Base-by-base conservation (phyloP, 2,888 invertebrate genomes). In the Furcula furcula region DNA sequence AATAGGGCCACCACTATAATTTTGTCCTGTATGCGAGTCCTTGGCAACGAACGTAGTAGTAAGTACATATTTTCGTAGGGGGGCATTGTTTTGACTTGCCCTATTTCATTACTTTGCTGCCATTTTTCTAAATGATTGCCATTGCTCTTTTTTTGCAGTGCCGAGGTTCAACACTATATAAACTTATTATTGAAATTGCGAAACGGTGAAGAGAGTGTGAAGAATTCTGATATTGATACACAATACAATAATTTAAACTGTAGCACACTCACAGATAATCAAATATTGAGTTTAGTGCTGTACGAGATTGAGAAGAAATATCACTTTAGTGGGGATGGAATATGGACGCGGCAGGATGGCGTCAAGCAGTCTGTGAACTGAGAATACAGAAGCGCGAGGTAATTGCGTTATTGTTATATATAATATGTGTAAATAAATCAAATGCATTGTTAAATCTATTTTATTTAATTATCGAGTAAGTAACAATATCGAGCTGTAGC, bases 251-350 rank as follows among this genome's bases (percentile, higher is more conserved):
- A 55, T 44, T 7, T 79, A 9, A 67, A 75, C 4, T 66, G 56
- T 22, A 13, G 47, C 0, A 37, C 55, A 0, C 55, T 91, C 1
- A 81, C 76, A 0, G 90, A 90, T 28, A 64, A 71, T 9, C 91
- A 93, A 43, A 76, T 91, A 29, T 72, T 95, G 10, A 92, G 93
- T 29, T 73, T 95, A 16, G 90, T 92, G 31, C 61, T 94, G 26
- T 95, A 95, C 65, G 87, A 92, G 35, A 91, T 95, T 12, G 95
- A 95, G 71, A 91, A 90, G 51, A 91, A 92, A 54, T 91, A 91
- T 69, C 92, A 94, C 70, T 95, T 95, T 59, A 92, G 91, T 7
- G 94, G 94, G 0, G 93, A 94, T 61, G 95, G 93, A 0, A 89
- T 95, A 22, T 95, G 94, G 94, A 46, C 64, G 7, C 62, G 59